These are phyloP conservation scores for Tricholauxania praeusta DNA, from an alignment of 2,888 invertebrate species.

Conservation along the genomic window DNA sequence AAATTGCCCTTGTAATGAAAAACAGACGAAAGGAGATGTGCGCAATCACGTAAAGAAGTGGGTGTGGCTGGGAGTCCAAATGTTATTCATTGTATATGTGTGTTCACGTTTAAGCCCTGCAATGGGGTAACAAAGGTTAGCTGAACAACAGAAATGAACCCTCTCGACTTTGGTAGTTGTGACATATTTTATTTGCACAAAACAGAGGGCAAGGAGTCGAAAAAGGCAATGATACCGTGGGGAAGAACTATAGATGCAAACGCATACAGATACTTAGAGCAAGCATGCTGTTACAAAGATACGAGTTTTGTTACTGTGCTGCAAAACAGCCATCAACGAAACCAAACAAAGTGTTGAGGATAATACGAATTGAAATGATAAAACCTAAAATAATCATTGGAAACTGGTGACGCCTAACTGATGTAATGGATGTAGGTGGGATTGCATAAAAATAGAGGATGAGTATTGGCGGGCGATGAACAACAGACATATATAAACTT, in stretches of 20 bases:
- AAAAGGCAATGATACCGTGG: neutral
- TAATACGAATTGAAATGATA: constrained; percentile 64
- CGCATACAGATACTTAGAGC: constrained; percentile 2
- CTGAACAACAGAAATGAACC: constrained; percentile 42
- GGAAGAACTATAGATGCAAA: constrained; percentile 19
- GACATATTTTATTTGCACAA: constrained; percentile 62
- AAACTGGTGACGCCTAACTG: constrained; percentile 39
- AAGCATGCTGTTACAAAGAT: constrained; percentile 22
- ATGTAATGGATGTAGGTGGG: constrained; percentile 13
- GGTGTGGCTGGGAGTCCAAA: constrained; percentile 22
- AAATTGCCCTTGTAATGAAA: no score
- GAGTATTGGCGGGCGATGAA: no score
- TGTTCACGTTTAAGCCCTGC: neutral
- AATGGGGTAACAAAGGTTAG: constrained; percentile 59
- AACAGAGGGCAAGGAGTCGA: neutral
- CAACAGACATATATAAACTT: no score
- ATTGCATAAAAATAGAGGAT: neutral
- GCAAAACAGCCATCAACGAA: constrained; percentile 34
- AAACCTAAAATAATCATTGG: constrained; percentile 63
- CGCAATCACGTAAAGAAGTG: no score
- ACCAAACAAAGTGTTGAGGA: constrained; percentile 57
- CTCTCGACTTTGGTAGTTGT: constrained; percentile 49
- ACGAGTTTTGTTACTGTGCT: neutral
- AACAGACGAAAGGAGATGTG: no score
- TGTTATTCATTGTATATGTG: constrained; percentile 35